These are phyloP conservation scores for Gasterosteus aculeatus DNA, from an alignment of 2,113 vertebrate species.

Conservation along the genomic window DNA sequence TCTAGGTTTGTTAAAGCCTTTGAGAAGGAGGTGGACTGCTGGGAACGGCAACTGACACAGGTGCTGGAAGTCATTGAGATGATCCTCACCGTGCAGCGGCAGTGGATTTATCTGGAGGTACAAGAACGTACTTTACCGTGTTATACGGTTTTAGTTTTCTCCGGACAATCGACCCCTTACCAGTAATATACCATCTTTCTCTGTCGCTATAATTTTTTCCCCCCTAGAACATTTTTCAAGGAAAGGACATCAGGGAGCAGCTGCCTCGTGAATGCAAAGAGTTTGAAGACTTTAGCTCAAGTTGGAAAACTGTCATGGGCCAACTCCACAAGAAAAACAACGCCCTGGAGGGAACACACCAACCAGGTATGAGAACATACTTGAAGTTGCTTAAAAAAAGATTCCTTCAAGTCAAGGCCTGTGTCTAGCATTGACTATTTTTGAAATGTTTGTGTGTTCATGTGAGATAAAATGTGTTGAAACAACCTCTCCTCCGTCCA, in stretches of 20 bases:
- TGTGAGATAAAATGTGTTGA: neutral
- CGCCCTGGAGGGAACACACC: constrained; percentile 85
- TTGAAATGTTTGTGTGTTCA: neutral
- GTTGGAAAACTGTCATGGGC: constrained; percentile 86
- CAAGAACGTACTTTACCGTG: neutral
- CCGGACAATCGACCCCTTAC: neutral
- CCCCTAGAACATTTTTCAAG: constrained; percentile 89
- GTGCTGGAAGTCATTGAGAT: constrained; percentile 88
- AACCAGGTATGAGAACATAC: constrained; percentile 78
- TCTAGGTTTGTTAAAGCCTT: constrained; percentile 89
- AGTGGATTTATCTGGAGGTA: constrained; percentile 94
- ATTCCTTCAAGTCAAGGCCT: neutral
- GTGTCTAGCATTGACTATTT: neutral
- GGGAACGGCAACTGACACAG: constrained; percentile 88
- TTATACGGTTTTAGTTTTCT: neutral
- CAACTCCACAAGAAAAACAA: constrained; percentile 81
- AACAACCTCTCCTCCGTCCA: neutral
- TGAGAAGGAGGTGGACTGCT: constrained; percentile 86
- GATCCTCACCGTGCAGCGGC: constrained; percentile 86
- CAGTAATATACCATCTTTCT: neutral
- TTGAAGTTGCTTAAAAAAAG: neutral
- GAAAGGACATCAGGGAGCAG: constrained; percentile 89
- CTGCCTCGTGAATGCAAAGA: constrained; percentile 84
- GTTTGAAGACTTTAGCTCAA: constrained; percentile 84
- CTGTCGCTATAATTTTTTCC: neutral